Evolutionary conservation across 2,113 vertebrate species (phyloP).

Genomic region (Indri indri): DNA sequence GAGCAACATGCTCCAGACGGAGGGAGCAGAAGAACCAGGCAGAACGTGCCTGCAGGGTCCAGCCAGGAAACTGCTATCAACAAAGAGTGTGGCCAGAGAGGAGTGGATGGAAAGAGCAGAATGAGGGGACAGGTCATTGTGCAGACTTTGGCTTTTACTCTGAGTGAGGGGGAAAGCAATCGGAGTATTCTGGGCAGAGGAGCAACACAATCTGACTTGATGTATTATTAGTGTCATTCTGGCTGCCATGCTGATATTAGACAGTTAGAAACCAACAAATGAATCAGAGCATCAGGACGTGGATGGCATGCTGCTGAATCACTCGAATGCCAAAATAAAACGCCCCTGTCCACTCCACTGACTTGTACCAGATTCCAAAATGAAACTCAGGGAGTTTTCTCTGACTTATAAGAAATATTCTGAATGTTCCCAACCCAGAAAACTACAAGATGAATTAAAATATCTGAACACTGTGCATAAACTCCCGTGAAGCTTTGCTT

Average conservation of each 20-base stretch:
- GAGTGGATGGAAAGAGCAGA: background rate
- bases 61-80: background rate
- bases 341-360: background rate
- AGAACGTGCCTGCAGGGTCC: background rate
- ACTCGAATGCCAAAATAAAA: background rate
- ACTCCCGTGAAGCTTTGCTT: background rate
- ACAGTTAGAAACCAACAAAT: background rate
- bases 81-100: background rate
- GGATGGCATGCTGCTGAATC: background rate
- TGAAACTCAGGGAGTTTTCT: background rate
- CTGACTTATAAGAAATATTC: background rate
- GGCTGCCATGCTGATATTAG: background rate
- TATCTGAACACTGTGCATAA: background rate
- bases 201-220: background rate
- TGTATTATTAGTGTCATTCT: background rate
- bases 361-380: background rate
- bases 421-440: background rate
- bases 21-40: background rate
- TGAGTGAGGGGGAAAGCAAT: background rate
- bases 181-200: background rate
- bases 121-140: background rate
- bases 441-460: conserved; percentile 8
- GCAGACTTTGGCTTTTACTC: background rate
- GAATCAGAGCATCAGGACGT: background rate
- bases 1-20: background rate